Percentiles rank a stretch among this genome's conserved stretches.
phyloP scores from a whole-genome alignment of 2,888 invertebrate species.

The Plusia festucae region DNA sequence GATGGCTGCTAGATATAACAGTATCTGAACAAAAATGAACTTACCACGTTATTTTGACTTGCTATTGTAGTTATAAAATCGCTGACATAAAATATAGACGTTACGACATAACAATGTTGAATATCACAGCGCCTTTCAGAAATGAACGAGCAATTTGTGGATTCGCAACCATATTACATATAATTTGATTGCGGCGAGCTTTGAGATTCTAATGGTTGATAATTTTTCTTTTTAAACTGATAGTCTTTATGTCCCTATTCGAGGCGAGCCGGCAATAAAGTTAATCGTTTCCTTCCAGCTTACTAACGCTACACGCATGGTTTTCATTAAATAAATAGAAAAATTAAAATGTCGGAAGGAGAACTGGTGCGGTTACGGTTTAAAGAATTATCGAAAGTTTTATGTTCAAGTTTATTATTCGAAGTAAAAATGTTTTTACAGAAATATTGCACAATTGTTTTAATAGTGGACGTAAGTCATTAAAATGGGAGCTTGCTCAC shows the following conservation, averaged over 20 bases:
- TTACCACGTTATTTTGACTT: too few species aligned
- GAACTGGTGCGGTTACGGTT: neutral
- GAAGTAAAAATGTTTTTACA: neutral
- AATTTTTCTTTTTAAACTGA: conserved; percentile 8
- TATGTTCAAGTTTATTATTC: neutral
- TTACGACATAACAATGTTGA: neutral
- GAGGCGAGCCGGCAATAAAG: neutral
- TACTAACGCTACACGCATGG: neutral
- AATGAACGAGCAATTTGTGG: conserved; percentile 26
- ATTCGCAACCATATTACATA: conserved; percentile 7
- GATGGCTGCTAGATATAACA: neutral
- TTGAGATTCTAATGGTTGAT: conserved; percentile 6
- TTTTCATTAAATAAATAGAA: neutral
- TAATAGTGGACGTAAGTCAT: too few species aligned
- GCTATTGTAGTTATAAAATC: too few species aligned
- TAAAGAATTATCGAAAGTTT: neutral
- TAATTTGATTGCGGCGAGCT: conserved; percentile 22
- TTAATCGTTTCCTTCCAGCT: neutral
- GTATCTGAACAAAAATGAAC: neutral
- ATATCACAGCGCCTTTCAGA: conserved; percentile 27
- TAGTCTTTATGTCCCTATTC: neutral
- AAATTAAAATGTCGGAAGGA: neutral
- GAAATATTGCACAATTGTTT: neutral
- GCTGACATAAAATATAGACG: conserved; percentile 32
- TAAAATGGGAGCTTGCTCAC: too few species aligned